Evolutionary conservation across 2,888 invertebrate species (phyloP), one percentile per base, ranked within the genome.

Genomic region (Catocala fraxini): DNA sequence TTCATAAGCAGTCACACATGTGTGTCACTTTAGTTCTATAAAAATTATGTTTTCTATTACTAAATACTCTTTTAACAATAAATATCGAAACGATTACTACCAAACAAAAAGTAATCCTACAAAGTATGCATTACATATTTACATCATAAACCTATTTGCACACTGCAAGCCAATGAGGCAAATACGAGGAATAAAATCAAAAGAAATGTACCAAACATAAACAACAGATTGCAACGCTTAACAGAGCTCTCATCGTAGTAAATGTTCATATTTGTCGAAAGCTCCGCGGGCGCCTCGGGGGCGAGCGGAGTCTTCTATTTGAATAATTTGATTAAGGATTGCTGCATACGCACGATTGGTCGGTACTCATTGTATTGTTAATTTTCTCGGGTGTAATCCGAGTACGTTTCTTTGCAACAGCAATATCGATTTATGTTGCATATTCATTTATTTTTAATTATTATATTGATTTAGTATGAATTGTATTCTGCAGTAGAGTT

Each of bases 291-390:
- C 89, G 90, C 88, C 88, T 81, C 71, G 58, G 71, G 81, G 87
- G 81, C 89, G 87, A 85, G 82, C 73, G 75, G 83, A 83, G 85
- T 87, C 87, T 83, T 90, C 84, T 88, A 90, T 90, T 91, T 90
- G 89, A 90, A 92, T 92, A 91, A 92, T 91, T 90, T 90, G 86
- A 92, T 91, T 90, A 89, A 89, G 85, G 84, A 82, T 65, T 56
- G 68, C 78, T 80, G 73, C 79, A 77, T 70, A 70, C 76, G 65
- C 35, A 68, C 75, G 65, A 58, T 55, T 61, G 69, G 68, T 66
- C 60, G 51, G 34, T 15, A 54, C 48, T 53, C 57, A 62, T 81
- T 63, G 59, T 65, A 1, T 63, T 72, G 67, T 69, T 62, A 71
- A 78, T 78, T 76, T 69, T 63, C 65, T 51, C 56, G 42, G 49